Evolutionary conservation across 2,113 vertebrate genomes (phyloP).

Genomic region (Oenanthe oenanthe): DNA sequence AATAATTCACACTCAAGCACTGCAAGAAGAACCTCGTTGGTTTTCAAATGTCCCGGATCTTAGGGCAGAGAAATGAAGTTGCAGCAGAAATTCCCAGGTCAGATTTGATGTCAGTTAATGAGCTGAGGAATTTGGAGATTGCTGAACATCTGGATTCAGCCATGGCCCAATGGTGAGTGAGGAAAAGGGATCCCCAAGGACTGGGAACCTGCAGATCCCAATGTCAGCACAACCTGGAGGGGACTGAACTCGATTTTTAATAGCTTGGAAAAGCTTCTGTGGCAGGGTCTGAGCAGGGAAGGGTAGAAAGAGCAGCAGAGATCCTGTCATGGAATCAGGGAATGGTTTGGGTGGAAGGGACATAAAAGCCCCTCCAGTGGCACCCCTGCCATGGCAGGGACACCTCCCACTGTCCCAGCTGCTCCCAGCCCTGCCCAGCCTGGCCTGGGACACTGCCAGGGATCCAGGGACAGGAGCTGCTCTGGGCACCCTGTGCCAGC

Average conservation of each 20-base stretch:
- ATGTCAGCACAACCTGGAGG: rapidly evolving
- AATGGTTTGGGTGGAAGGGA: not conserved
- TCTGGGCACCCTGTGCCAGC: too few species aligned
- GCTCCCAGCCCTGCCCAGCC: not conserved
- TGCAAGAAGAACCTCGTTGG: not conserved
- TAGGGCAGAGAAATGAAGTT: not conserved
- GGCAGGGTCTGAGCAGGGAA: not conserved
- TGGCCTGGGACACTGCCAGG: not conserved
- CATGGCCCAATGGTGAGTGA: not conserved
- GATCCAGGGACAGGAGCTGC: too few species aligned
- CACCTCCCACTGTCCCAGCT: not conserved
- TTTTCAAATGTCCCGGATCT: not conserved
- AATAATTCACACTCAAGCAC: not conserved
- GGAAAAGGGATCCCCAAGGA: not conserved
- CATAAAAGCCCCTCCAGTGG: rapidly evolving
- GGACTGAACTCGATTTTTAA: not conserved
- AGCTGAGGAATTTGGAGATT: not conserved
- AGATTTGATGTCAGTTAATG: not conserved
- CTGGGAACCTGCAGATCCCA: not conserved
- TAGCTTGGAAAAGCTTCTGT: not conserved
- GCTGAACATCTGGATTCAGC: not conserved
- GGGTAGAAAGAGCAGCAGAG: not conserved
- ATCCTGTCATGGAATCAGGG: not conserved
- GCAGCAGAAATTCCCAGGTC: not conserved
- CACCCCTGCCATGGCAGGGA: not conserved